phyloP scores from a whole-genome alignment of 1,140 invertebrate species.

The Ips typographus region DNA sequence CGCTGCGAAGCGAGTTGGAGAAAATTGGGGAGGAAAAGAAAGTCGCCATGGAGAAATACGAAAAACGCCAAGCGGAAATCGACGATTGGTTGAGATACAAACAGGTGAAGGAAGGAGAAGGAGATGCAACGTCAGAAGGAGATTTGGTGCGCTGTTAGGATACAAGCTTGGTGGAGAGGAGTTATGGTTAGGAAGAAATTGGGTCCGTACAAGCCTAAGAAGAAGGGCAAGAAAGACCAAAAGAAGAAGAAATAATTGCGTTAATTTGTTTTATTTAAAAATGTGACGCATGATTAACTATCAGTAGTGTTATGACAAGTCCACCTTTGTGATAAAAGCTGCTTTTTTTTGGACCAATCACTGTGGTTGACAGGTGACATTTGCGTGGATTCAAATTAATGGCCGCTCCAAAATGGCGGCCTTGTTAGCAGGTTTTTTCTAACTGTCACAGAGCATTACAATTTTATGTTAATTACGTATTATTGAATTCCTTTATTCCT shows the following conservation, averaged over 20 bases:
- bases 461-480: too few species aligned
- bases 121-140: conserved; percentile 9
- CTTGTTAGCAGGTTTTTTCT: too few species aligned
- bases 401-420: too few species aligned
- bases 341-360: background rate
- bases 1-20: conserved; percentile 27
- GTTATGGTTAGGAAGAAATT: conserved; percentile 33
- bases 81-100: conserved; percentile 35
- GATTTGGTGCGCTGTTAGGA: conserved; percentile 2
- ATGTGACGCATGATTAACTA: too few species aligned
- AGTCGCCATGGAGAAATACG: conserved; percentile 14
- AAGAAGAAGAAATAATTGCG: background rate
- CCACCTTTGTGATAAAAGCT: too few species aligned
- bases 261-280: background rate
- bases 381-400: too few species aligned
- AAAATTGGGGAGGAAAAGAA: conserved; percentile 22
- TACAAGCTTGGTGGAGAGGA: conserved; percentile 35
- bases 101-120: conserved; percentile 25
- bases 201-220: conserved; percentile 34
- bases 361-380: too few species aligned
- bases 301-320: too few species aligned
- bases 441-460: too few species aligned
- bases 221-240: conserved; percentile 21
- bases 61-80: conserved; percentile 24
- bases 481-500: too few species aligned